phyloP scores from a whole-genome alignment of 1,140 invertebrate species.

The Bombus soroeensis region DNA sequence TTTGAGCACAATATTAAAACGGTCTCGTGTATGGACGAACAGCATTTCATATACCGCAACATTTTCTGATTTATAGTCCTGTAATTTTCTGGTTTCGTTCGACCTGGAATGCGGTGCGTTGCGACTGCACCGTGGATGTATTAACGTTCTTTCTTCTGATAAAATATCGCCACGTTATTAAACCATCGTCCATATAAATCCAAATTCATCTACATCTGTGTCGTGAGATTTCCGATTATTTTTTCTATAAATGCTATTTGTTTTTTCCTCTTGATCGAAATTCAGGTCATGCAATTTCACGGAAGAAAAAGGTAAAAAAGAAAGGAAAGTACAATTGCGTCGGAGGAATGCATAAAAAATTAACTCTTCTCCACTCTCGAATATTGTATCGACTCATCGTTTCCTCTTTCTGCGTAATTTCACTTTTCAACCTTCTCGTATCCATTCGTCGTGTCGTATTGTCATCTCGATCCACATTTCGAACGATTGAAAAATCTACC shows the following conservation, averaged over 20 bases:
- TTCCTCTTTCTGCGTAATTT: background rate
- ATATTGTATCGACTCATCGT: background rate
- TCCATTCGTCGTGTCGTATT: background rate
- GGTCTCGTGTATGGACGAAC: constrained; percentile 13
- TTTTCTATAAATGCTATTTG: background rate
- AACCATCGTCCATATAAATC: background rate
- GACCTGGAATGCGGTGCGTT: background rate
- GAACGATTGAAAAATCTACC: constrained; percentile 4
- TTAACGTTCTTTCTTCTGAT: constrained; percentile 3
- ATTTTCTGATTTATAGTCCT: constrained; percentile 17
- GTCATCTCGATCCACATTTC: background rate
- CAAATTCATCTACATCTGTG: background rate
- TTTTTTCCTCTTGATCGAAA: background rate
- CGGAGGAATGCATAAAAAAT: background rate
- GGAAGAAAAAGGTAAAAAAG: background rate
- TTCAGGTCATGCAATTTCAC: background rate
- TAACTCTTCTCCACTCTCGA: background rate
- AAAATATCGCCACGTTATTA: constrained; percentile 13
- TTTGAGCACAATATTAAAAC: constrained; percentile 9
- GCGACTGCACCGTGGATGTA: background rate
- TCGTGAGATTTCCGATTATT: background rate
- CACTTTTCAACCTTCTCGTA: background rate
- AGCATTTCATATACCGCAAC: constrained; percentile 5
- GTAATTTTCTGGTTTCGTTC: constrained; percentile 24
- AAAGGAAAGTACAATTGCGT: background rate